Conservation (phyloP, 2,888 invertebrate genomes). For the Ectropis crepuscularia region DNA sequence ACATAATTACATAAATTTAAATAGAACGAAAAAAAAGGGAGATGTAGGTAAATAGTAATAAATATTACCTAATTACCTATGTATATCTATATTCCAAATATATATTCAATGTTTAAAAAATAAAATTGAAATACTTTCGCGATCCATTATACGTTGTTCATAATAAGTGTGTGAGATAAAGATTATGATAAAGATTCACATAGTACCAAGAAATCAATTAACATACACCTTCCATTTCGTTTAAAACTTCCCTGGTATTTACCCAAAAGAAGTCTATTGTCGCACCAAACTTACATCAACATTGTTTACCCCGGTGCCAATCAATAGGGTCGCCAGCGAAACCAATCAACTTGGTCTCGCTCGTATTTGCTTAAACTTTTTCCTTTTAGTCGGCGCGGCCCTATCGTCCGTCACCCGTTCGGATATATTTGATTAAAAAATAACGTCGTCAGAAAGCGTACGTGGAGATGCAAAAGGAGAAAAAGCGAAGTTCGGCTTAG, state of each 20-base stretch:
- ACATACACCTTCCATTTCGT: too few relatives aligned
- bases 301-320: conserved; percentile 83
- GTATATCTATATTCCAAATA: too few relatives aligned
- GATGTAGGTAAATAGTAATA: too few relatives aligned
- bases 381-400: conserved; percentile 81
- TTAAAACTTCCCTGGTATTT: conserved; percentile 48
- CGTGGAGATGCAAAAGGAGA: conserved; percentile 72
- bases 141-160: too few relatives aligned
- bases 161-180: too few relatives aligned
- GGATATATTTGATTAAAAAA: conserved; percentile 86
- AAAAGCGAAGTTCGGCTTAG: conserved; percentile 76
- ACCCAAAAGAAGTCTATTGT: conserved; percentile 76
- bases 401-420: conserved; percentile 82
- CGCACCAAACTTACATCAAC: conserved; percentile 78
- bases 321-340: conserved; percentile 84
- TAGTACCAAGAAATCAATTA: too few relatives aligned
- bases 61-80: too few relatives aligned
- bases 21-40: too few relatives aligned
- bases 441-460: conserved; percentile 84
- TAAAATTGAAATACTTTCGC: too few relatives aligned
- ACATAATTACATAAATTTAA: too few relatives aligned
- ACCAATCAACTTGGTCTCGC: conserved; percentile 86
- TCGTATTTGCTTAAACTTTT: conserved; percentile 84
- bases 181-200: too few relatives aligned
- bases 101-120: too few relatives aligned